Evolutionary conservation across 2,888 invertebrate genomes (phyloP).

Genomic region (Ophion costatus): DNA sequence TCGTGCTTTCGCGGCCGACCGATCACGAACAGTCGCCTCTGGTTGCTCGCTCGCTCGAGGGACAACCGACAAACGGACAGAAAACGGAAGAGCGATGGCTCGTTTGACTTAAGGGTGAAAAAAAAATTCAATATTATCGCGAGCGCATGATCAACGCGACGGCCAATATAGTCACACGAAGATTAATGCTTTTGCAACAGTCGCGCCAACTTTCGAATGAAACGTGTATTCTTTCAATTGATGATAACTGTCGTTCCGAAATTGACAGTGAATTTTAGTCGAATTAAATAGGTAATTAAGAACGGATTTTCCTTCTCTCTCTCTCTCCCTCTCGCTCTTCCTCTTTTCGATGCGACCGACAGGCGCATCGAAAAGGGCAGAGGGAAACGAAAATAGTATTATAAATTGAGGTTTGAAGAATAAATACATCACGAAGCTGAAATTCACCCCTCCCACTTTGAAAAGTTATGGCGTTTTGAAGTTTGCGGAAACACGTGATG

Average conservation of each 20-base stretch:
- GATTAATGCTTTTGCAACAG: background rate
- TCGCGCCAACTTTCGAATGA: background rate
- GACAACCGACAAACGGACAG: slow-evolving; percentile 64
- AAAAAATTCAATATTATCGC: slow-evolving; percentile 27
- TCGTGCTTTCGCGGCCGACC: slow-evolving; percentile 78
- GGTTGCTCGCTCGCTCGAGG: slow-evolving; percentile 56
- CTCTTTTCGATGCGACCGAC: no score
- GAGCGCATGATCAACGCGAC: slow-evolving; percentile 6
- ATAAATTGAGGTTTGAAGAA: no score
- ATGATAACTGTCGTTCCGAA: background rate
- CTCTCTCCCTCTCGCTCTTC: background rate
- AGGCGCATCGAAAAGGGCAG: no score
- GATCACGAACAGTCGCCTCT: slow-evolving; percentile 69
- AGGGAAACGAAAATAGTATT: no score
- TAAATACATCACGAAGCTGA: no score
- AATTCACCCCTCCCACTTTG: no score
- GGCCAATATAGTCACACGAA: background rate
- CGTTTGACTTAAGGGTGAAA: slow-evolving; percentile 48
- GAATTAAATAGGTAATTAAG: background rate
- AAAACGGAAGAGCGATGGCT: slow-evolving; percentile 52
- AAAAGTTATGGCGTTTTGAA: no score
- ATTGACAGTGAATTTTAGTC: background rate
- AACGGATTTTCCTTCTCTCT: background rate
- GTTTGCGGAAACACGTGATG: no score
- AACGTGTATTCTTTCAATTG: no score